These are phyloP conservation scores for Apolygus lucorum DNA, from an alignment of 1,140 invertebrate genomes.

Conservation along the genomic window DNA sequence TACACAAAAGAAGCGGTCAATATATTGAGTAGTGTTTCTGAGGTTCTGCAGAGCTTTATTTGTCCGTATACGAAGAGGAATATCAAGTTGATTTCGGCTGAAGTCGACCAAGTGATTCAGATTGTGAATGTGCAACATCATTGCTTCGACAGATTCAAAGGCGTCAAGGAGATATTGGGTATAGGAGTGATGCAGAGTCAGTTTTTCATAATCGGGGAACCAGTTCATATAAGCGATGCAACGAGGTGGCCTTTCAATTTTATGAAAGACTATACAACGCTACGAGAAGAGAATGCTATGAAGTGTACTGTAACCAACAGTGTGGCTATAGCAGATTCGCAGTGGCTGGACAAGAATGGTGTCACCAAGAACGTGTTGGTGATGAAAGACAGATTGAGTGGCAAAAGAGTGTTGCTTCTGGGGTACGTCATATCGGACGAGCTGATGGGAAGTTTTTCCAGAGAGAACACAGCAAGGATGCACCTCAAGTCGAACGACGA, in stretches of 20 bases:
- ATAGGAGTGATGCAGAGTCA: slow-evolving; percentile 5
- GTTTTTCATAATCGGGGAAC: not conserved
- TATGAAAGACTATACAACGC: slow-evolving; percentile 24
- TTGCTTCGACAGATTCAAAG: slow-evolving; percentile 1
- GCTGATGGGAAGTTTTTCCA: slow-evolving; percentile 7
- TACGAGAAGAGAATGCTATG: not conserved
- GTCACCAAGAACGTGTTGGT: slow-evolving; percentile 9
- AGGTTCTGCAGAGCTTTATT: slow-evolving; percentile 6
- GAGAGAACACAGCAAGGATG: not conserved
- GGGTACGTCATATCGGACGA: slow-evolving; percentile 11
- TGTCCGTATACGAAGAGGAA: slow-evolving; percentile 9
- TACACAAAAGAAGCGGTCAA: not conserved
- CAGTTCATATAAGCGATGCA: slow-evolving; percentile 17
- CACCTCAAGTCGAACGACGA: slow-evolving; percentile 8
- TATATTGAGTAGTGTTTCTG: too few relatives aligned
- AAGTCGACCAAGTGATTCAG: slow-evolving; percentile 15
- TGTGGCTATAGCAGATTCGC: slow-evolving; percentile 27
- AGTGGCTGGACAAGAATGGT: slow-evolving; percentile 24
- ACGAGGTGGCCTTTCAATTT: slow-evolving; percentile 30
- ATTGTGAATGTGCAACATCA: slow-evolving; percentile 5
- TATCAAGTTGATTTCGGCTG: not conserved
- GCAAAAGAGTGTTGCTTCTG: slow-evolving; percentile 1
- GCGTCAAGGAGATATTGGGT: slow-evolving; percentile 2
- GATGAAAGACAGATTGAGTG: slow-evolving; percentile 14
- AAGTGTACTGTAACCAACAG: slow-evolving; percentile 28